A percentile compares a stretch with the other conserved stretches of the same genome.
phyloP scores from a whole-genome alignment of 1,140 invertebrate genomes.

The Nylanderia fulva region DNA sequence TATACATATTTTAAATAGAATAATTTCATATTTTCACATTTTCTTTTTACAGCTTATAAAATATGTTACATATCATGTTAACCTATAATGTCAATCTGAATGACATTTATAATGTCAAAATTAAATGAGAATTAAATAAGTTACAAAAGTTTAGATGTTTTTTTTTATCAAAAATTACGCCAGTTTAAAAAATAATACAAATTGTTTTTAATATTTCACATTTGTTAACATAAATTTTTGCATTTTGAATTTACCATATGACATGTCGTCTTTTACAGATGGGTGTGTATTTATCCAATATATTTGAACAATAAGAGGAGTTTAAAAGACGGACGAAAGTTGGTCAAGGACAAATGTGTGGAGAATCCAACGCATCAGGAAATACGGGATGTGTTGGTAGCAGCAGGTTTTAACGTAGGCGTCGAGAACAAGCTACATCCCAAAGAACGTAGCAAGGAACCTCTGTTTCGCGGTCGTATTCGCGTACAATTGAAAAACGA shows the following conservation, averaged over 20 bases:
- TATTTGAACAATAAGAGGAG: slow-evolving; percentile 98
- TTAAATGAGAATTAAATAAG: background rate
- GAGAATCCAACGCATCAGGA: slow-evolving; percentile 98
- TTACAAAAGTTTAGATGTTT: background rate
- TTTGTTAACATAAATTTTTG: background rate
- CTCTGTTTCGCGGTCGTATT: slow-evolving; percentile 93
- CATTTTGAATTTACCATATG: background rate
- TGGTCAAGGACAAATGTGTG: slow-evolving; percentile 94
- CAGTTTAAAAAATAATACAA: no score
- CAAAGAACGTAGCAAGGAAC: slow-evolving; percentile 96
- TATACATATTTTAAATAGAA: background rate
- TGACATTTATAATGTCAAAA: background rate
- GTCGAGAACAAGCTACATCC: slow-evolving; percentile 98
- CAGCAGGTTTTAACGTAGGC: slow-evolving; percentile 93
- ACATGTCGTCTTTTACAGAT: slow-evolving; percentile 88
- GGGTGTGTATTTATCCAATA: slow-evolving; percentile 98
- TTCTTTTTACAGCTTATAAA: background rate
- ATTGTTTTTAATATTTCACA: background rate
- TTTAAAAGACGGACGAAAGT: slow-evolving; percentile 93
- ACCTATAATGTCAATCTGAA: slow-evolving; percentile 38
- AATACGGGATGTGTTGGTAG: slow-evolving; percentile 95
- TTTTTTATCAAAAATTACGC: background rate
- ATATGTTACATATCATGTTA: slow-evolving; percentile 29
- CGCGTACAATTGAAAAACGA: slow-evolving; percentile 97
- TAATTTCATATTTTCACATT: background rate